Evolutionary conservation across 2,888 invertebrate species (phyloP).

Genomic region (Heteromyza rotundicornis): DNA sequence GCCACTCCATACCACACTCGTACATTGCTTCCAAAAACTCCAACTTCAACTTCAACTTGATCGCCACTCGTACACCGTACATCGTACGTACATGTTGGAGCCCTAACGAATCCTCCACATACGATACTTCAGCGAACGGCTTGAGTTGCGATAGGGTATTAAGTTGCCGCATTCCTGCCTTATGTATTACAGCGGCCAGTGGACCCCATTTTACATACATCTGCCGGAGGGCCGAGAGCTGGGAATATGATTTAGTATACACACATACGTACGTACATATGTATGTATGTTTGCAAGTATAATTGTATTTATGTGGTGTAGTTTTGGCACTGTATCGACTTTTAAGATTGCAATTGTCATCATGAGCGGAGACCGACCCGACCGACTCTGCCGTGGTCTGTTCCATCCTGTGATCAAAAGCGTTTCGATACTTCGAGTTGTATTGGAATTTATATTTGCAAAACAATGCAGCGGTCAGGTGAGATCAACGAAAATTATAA

Average conservation of each 20-base stretch:
- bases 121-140: too few relatives aligned
- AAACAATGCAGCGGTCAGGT: constrained; percentile 34
- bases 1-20: too few relatives aligned
- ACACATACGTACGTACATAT: not conserved
- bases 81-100: too few relatives aligned
- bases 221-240: not conserved
- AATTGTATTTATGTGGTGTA: not conserved
- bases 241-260: not conserved
- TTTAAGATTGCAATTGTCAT: not conserved
- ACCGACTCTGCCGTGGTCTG: not conserved
- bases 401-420: not conserved
- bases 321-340: not conserved
- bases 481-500: constrained; percentile 53
- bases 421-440: not conserved
- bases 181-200: not conserved
- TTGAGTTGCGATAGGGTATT: not conserved
- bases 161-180: not conserved
- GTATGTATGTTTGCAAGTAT: too few relatives aligned
- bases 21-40: too few relatives aligned
- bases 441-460: not conserved
- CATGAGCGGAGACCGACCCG: not conserved
- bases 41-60: not conserved
- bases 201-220: not conserved
- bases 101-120: too few relatives aligned
- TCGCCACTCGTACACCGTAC: not conserved